Base-by-base conservation (phyloP, 2,888 invertebrate genomes). In the Hirtodrosophila alboralis region DNA sequence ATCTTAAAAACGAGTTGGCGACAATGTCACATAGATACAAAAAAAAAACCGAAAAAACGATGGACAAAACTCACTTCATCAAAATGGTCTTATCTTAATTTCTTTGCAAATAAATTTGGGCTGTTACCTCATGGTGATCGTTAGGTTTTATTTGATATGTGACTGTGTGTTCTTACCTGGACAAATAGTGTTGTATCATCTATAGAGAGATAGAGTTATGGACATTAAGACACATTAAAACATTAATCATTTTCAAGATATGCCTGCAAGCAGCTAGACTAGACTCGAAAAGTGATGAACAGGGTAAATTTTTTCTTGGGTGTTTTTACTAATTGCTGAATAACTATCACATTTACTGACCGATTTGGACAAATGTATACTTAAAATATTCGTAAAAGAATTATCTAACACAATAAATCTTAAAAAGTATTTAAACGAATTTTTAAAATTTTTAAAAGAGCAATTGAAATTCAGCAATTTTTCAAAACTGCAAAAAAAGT, bases 21-120 rank as follows among this genome's bases (percentile, higher is more conserved):
- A 51, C 51, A 13, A 49, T 26, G 43, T 73, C 53, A 67, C 60
- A 43, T 60, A 73, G 30, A 28, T 34, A 49, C 41, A n/a, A n/a
- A n/a, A n/a, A n/a, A n/a, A n/a, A n/a, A n/a, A n/a, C 27, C 45
- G 26, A 18, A 48, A 45, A 34, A 21, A 6, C 6, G 48, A 38
- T n/a, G 23, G 8, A 7, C 23, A 6, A 6, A 23, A 2, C 7
- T 23, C 23, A 23, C 28, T 23, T 12, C 6, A 9, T 21, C 38
- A 18, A 49, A 44, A 6, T 30, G 21, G 6, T 45, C 51, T 75
- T 75, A 75, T 84, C 75, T 54, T 40, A 41, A 75, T 58, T 79
- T 76, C 66, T 60, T 75, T 62, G 80, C 80, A 84, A 84, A 75
- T 75, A 79, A 30, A 45, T 54, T 72, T 51, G 34, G 41, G 49